Evolutionary conservation across 2,797 vertebrate species (phyloP), one percentile per base, ranked within the genome.

Genomic region (Alexandromys oeconomus): DNA sequence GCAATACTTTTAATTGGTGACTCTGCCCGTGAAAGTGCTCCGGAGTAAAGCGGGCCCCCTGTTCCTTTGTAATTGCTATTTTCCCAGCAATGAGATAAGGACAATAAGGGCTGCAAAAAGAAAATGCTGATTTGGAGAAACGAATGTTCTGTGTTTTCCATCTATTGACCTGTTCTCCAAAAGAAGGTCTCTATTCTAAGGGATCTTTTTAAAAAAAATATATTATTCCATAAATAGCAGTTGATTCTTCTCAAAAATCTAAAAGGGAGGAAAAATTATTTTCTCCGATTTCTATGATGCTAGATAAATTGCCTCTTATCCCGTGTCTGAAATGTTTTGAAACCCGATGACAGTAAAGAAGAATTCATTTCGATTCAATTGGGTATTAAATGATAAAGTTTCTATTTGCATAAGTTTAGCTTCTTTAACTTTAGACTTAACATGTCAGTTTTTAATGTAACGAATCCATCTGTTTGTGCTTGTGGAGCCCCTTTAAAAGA

Each of bases 391-490:
- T 96, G 97, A 98, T 97, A 98, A 96, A 97, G 96, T 97, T 97
- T 97, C 95, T 97, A 94, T 98, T 98, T 97, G 96, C 90, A 86
- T 95, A 97, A 96, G 79, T 97, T 97, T 96, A 93, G 76, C 90
- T 97, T 96, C 96, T 96, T 97, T 97, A 97, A 97, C 96, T 97
- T 97, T 96, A 92, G 93, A 95, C 91, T 96, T 98, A 97, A 93
- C 94, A 54, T 96, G 96, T 97, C 97, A 96, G 90, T 87, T 96
- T 97, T 96, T 97, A 97, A 97, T 97, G 94, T 97, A 97, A 97
- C 97, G 97, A 97, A 97, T 97, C 97, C 96, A 96, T 97, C 97
- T 96, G 96, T 97, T 97, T 97, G 92, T 96, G 95, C 97, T 88
- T 86, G 61, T 94, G 46, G 87, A 92, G 91, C 88, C 80, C 95